phyloP scores from a whole-genome alignment of 2,888 invertebrate genomes.

The Hyalella azteca region DNA sequence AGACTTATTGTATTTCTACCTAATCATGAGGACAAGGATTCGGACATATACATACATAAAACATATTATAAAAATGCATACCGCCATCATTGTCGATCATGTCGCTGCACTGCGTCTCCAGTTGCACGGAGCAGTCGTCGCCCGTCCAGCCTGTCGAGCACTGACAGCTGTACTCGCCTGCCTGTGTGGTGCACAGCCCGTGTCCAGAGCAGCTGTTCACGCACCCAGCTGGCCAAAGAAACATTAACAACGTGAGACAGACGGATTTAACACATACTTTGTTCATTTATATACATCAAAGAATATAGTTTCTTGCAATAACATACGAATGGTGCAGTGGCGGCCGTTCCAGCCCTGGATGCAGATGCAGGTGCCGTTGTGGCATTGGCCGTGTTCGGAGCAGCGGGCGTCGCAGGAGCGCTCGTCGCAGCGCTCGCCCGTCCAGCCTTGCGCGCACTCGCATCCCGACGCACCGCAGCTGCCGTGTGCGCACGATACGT shows the following conservation, averaged over 20 bases:
- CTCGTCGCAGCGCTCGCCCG: slow-evolving; percentile 88
- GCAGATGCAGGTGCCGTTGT: slow-evolving; percentile 73
- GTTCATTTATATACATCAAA: no score
- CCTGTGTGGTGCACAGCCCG: slow-evolving; percentile 89
- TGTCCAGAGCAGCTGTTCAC: slow-evolving; percentile 80
- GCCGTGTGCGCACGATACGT: slow-evolving; percentile 91
- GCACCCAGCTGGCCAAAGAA: slow-evolving; percentile 79
- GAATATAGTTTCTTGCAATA: no score
- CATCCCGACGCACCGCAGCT: slow-evolving; percentile 88
- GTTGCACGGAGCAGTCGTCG: slow-evolving; percentile 88
- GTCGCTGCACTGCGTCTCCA: slow-evolving; percentile 94
- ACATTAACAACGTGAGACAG: neutral
- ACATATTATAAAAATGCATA: no score
- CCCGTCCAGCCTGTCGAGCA: slow-evolving; percentile 96
- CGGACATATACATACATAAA: no score
- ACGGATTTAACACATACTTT: slow-evolving; percentile 67
- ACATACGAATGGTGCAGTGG: slow-evolving; percentile 50
- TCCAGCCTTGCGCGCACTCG: slow-evolving; percentile 82
- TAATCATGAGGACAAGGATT: no score
- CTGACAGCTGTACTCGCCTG: slow-evolving; percentile 89
- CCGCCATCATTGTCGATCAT: slow-evolving; percentile 97
- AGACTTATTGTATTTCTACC: no score
- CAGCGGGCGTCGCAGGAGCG: slow-evolving; percentile 90
- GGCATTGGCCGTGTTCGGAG: slow-evolving; percentile 94
- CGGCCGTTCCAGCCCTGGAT: slow-evolving; percentile 75